Conservation (phyloP, 2,888 invertebrate genomes). For the Crossocerus cetratus region DNA sequence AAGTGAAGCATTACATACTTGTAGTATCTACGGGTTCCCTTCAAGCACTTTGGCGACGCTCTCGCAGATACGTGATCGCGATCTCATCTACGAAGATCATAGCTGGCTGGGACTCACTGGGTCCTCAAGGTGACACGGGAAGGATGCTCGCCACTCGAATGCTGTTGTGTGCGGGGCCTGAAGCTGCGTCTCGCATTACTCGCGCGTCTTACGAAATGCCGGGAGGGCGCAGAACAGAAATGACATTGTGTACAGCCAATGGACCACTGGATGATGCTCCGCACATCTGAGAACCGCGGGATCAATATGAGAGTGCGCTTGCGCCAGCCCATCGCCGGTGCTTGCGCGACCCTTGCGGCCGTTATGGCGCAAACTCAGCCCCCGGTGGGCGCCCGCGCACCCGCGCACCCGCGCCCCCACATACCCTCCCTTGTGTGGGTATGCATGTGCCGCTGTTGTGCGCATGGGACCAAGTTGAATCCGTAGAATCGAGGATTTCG, state of each 20-base stretch:
- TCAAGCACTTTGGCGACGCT: constrained; percentile 21
- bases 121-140: no score
- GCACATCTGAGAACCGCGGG: constrained; percentile 55
- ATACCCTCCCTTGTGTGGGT: constrained; percentile 18
- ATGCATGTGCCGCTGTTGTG: no score
- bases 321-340: constrained; percentile 45
- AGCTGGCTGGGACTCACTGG: constrained; percentile 20
- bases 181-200: constrained; percentile 38
- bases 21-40: constrained; percentile 10
- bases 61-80: constrained; percentile 15
- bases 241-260: constrained; percentile 69
- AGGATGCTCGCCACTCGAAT: no score
- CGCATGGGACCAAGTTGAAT: no score
- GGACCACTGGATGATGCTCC: constrained; percentile 72
- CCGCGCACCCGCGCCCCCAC: constrained; percentile 36
- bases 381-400: constrained; percentile 26
- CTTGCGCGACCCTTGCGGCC: constrained; percentile 40
- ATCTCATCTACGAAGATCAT: constrained; percentile 30
- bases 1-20: constrained; percentile 38
- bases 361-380: constrained; percentile 52
- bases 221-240: constrained; percentile 63
- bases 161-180: constrained; percentile 17
- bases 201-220: constrained; percentile 37
- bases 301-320: constrained; percentile 69
- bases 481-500: no score